A percentile compares a stretch with the other conserved stretches of the same genome.
phyloP scores from a whole-genome alignment of 2,797 vertebrate genomes.

The Paguma larvata region DNA sequence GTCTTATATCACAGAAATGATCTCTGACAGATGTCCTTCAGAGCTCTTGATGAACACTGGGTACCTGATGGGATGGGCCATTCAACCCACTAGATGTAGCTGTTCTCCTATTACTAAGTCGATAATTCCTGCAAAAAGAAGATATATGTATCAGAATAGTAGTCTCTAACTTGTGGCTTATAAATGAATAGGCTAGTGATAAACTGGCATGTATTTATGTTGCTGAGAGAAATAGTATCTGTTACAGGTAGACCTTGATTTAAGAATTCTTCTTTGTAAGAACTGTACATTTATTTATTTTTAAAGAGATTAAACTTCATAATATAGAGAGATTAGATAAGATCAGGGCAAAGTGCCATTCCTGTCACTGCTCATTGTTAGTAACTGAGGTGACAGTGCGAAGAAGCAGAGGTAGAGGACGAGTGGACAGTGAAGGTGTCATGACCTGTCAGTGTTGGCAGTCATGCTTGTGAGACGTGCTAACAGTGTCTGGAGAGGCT shows the following conservation, averaged over 20 bases:
- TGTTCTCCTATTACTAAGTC: neutral
- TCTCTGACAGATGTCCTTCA: neutral
- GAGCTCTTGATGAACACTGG: neutral
- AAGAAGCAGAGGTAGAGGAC: neutral
- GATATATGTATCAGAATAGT: neutral
- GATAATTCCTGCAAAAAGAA: neutral
- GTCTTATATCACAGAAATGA: neutral
- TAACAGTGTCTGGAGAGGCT: neutral
- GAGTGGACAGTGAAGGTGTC: neutral
- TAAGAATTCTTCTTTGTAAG: neutral
- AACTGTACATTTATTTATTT: neutral
- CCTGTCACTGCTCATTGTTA: constrained; percentile 10
- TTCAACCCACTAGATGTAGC: neutral
- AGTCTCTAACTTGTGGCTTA: neutral
- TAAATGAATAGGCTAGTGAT: neutral
- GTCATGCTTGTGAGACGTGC: neutral
- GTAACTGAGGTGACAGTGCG: neutral
- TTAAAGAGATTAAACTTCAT: constrained; percentile 14
- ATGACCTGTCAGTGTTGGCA: neutral
- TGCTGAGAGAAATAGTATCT: neutral
- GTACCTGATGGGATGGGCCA: neutral
- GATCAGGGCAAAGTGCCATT: neutral
- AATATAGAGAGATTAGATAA: neutral
- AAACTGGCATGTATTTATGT: neutral
- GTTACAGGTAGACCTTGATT: neutral